Conservation (phyloP, 2,888 invertebrate species). For the Trachelus stipa region DNA sequence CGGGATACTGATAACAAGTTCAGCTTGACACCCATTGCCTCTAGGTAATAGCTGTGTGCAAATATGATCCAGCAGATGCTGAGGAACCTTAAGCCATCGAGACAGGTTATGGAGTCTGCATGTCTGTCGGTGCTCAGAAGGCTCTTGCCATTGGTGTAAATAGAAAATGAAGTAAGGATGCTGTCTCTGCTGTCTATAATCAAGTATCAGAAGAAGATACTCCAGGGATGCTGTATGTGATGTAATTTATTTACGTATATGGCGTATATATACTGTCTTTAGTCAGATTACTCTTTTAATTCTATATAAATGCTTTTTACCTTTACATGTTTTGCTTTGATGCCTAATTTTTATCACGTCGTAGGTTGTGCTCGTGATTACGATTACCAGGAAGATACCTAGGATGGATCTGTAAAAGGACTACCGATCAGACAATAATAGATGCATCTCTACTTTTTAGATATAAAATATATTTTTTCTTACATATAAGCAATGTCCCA, state of each 20-base stretch:
- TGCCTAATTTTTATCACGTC: constrained; percentile 39
- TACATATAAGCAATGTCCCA: constrained; percentile 57
- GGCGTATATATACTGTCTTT: too few species aligned
- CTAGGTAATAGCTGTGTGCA: constrained; percentile 56
- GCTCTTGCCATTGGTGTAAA: constrained; percentile 60
- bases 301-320: constrained; percentile 22
- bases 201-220: too few species aligned
- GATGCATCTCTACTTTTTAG: too few species aligned
- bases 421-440: too few species aligned
- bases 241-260: too few species aligned
- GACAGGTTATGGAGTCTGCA: constrained; percentile 51
- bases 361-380: constrained; percentile 51
- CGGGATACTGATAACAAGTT: constrained; percentile 39
- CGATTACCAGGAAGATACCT: constrained; percentile 39
- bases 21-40: constrained; percentile 44
- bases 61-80: constrained; percentile 62
- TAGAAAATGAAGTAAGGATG: constrained; percentile 57
- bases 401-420: constrained; percentile 25
- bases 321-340: neutral
- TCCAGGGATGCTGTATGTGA: too few species aligned
- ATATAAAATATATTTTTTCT: constrained; percentile 21
- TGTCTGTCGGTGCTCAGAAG: constrained; percentile 46
- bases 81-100: constrained; percentile 66
- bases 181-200: constrained; percentile 28
- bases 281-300: too few species aligned